Evolutionary conservation across 2,888 invertebrate genomes (phyloP).

Genomic region (Diaphora mendica): DNA sequence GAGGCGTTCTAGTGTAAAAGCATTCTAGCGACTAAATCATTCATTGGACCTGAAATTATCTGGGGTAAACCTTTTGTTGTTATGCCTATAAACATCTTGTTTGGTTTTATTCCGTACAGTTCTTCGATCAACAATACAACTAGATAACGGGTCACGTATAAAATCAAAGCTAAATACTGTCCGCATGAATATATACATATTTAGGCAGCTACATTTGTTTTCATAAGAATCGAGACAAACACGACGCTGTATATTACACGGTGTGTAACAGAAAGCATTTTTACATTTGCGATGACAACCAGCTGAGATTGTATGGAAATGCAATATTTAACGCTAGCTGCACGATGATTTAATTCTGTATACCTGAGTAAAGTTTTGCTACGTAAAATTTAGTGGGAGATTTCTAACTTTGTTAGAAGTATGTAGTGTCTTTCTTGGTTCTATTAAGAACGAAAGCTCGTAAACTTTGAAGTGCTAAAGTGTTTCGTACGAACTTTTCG

Average conservation of each 20-base stretch:
- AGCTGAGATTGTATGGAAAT: not conserved
- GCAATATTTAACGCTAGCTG: not conserved
- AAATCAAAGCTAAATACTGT: no score
- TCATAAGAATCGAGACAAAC: no score
- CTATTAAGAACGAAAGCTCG: not conserved
- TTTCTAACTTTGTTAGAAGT: not conserved
- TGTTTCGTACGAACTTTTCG: not conserved
- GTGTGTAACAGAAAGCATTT: not conserved
- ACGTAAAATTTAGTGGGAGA: not conserved
- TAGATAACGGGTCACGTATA: no score
- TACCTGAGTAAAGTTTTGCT: not conserved
- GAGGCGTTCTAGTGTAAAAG: conserved; percentile 1
- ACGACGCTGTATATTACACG: no score
- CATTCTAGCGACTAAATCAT: conserved; percentile 2
- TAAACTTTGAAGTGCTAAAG: not conserved
- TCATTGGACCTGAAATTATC: conserved; percentile 1
- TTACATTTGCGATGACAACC: not conserved
- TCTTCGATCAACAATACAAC: no score
- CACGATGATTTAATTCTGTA: not conserved
- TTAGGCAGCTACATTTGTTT: no score
- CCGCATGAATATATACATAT: no score
- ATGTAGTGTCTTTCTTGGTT: conserved; percentile 7
- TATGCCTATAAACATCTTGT: not conserved
- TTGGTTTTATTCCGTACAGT: not conserved
- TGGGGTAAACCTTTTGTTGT: not conserved